Evolutionary conservation across 1,140 invertebrate genomes (phyloP), one percentile per base, ranked within the genome.

Genomic region (Bombus difficillimus): DNA sequence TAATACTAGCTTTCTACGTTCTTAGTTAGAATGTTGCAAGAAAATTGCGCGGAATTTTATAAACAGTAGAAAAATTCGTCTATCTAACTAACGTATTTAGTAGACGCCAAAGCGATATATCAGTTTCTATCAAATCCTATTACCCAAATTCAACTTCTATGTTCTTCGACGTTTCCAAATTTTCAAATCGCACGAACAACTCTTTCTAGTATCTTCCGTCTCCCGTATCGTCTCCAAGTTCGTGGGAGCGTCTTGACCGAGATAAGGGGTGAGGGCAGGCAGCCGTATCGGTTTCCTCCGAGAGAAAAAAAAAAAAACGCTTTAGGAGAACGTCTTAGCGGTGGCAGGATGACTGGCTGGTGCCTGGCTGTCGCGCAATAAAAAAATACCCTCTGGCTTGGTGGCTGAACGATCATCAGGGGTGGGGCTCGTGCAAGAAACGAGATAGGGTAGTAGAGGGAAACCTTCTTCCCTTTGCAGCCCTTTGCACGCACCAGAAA

Each of bases 341-440:
- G 59, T 68, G 72, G 71, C 78, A 82, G 79, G 71, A 79, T 71
- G 87, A 73, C 68, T 66, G 57, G 47, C 53, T 71, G 84, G 83
- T 88, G 87, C 80, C 81, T 81, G 57, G 69, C 59, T 68, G 73
- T 64, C 77, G 81, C 53, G 89, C 79, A 90, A 86, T 91, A 88
- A 91, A 90, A 90, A 79, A 86, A 86, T 87, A 90, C 81, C 62
- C 81, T 69, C 81, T 76, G 79, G 81, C 47, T 91, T 82, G 76
- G 89, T 83, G 89, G 87, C 87, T 91, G 90, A 89, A 89, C 91
- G 91, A 92, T 90, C 81, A 74, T 87, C 62, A 74, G 34, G 78
- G 83, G 59, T 69, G 80, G 62, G 47, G 73, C 41, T 64, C 73
- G 83, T 80, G 72, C 66, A 39, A 73, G 75, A 64, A 78, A 87